Conservation (phyloP, 2,888 invertebrate species). For the Leistus spinibarbis region DNA sequence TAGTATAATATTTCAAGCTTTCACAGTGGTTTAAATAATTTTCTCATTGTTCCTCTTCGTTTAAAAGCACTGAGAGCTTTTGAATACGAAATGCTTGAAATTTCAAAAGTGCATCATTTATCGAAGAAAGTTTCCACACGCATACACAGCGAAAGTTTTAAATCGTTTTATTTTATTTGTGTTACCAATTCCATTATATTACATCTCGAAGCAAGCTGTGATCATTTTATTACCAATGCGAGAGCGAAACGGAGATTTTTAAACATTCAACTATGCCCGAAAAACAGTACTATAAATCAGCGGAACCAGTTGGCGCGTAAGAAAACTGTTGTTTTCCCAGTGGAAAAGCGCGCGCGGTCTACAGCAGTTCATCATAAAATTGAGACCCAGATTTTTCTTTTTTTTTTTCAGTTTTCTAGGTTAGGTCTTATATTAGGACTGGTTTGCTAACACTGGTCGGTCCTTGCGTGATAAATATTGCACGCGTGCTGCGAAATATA, state of each 20-base stretch:
- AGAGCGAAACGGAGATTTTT: neutral
- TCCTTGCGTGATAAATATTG: constrained; percentile 19
- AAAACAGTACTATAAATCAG: constrained; percentile 35
- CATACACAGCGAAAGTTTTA: neutral
- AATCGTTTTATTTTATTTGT: neutral
- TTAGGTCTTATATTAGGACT: constrained; percentile 11
- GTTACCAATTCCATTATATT: neutral
- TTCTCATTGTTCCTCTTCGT: neutral
- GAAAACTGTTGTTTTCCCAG: constrained; percentile 12
- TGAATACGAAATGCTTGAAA: neutral
- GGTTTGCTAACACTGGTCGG: constrained; percentile 20
- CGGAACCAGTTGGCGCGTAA: constrained; percentile 5
- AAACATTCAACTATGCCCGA: constrained; percentile 29
- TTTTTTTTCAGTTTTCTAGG: no score
- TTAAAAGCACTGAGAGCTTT: neutral
- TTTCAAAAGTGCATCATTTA: neutral
- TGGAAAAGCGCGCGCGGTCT: constrained; percentile 8
- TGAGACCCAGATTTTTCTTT: constrained; percentile 22
- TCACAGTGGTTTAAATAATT: neutral
- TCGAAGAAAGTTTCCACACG: neutral
- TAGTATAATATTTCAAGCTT: no score
- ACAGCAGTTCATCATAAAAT: constrained; percentile 27
- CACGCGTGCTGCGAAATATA: neutral
- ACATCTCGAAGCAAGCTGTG: neutral
- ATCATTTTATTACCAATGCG: neutral